Percentiles rank a stretch among this genome's conserved stretches.
Evolutionary conservation across 2,888 invertebrate species (phyloP).

Genomic region (Orthosia cruda): DNA sequence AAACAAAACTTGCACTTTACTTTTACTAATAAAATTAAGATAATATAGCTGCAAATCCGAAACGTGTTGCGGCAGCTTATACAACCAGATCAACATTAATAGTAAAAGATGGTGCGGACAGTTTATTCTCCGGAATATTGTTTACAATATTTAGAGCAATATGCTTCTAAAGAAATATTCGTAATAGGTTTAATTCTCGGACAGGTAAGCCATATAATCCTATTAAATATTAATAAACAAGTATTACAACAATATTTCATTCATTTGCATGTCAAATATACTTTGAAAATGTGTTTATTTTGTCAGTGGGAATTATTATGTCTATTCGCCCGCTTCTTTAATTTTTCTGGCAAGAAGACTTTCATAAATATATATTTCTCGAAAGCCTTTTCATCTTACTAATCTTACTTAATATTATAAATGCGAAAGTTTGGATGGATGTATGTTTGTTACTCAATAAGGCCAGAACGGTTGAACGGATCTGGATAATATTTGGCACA

Average conservation of each 20-base stretch:
- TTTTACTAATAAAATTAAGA: slow-evolving; percentile 31
- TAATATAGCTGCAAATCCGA: slow-evolving; percentile 7
- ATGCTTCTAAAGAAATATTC: slow-evolving; percentile 92
- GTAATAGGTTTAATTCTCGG: slow-evolving; percentile 95
- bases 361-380: not conserved
- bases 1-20: slow-evolving; percentile 52
- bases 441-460: too few species aligned
- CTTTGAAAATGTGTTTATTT: not conserved
- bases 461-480: too few species aligned
- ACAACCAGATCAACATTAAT: slow-evolving; percentile 25
- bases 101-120: slow-evolving; percentile 93
- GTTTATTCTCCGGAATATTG: slow-evolving; percentile 94
- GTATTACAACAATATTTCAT: not conserved
- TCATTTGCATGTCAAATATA: not conserved
- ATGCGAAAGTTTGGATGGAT: too few species aligned
- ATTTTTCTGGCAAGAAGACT: too few species aligned
- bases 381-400: not conserved
- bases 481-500: too few species aligned
- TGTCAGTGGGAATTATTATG: not conserved
- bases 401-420: too few species aligned
- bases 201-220: slow-evolving; percentile 91
- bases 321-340: not conserved
- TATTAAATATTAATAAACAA: not conserved
- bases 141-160: slow-evolving; percentile 93
- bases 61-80: slow-evolving; percentile 20